Evolutionary conservation across 1,140 invertebrate genomes (phyloP).

Genomic region (Nymphalis io): DNA sequence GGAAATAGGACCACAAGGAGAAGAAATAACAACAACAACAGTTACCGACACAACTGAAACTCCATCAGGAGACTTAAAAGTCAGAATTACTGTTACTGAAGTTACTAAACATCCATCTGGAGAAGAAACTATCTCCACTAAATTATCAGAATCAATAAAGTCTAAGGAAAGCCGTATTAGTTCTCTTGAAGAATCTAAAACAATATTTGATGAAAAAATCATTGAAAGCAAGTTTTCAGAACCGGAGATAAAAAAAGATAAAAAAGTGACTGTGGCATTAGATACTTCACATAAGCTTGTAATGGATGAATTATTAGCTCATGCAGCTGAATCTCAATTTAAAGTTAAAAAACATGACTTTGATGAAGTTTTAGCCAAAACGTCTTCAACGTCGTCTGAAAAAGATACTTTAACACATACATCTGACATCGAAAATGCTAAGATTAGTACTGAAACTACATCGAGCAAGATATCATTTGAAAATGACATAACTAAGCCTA

Average conservation of each 20-base stretch:
- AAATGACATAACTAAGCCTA: slow-evolving; percentile 15
- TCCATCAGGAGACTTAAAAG: slow-evolving; percentile 25
- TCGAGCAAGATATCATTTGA: slow-evolving; percentile 48
- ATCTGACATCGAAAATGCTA: slow-evolving; percentile 65
- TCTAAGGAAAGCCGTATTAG: slow-evolving; percentile 23
- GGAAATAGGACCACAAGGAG: slow-evolving; percentile 18
- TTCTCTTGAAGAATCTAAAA: slow-evolving; percentile 23
- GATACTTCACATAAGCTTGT: slow-evolving; percentile 7
- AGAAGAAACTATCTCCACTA: slow-evolving; percentile 36
- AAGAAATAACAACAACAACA: slow-evolving; percentile 28
- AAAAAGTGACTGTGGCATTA: neutral
- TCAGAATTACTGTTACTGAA: slow-evolving; percentile 33
- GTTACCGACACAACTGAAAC: slow-evolving; percentile 22
- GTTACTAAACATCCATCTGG: slow-evolving; percentile 35
- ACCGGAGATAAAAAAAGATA: slow-evolving; percentile 2
- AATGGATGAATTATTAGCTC: slow-evolving; percentile 12
- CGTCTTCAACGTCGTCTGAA: neutral
- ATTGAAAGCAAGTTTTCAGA: slow-evolving; percentile 14
- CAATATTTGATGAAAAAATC: slow-evolving; percentile 21
- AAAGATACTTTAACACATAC: slow-evolving; percentile 39
- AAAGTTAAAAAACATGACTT: slow-evolving; percentile 4
- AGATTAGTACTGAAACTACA: slow-evolving; percentile 65
- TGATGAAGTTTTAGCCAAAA: neutral
- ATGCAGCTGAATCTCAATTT: slow-evolving; percentile 1
- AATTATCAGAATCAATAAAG: slow-evolving; percentile 37